A percentile compares a stretch with the other conserved stretches of the same genome.
These are phyloP conservation scores for Cephonodes hylas DNA, from an alignment of 2,888 invertebrate species.

Conservation along the genomic window DNA sequence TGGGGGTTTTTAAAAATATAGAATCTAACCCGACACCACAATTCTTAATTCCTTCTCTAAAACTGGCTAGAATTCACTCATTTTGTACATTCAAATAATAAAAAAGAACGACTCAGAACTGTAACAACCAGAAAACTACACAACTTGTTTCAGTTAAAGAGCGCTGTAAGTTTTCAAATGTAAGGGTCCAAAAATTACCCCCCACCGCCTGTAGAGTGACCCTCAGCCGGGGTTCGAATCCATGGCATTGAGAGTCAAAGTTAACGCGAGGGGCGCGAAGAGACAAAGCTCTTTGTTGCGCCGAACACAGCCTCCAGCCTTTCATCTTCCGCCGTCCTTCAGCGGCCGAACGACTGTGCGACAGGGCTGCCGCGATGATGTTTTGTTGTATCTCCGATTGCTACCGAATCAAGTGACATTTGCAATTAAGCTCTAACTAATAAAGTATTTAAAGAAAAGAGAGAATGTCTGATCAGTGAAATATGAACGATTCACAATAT, in stretches of 20 bases:
- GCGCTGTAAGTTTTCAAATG: background rate
- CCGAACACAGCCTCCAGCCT: conserved; percentile 60
- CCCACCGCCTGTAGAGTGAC: conserved; percentile 9
- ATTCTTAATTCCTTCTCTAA: too few species aligned
- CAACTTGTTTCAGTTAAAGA: too few species aligned
- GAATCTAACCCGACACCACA: too few species aligned
- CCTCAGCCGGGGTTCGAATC: conserved; percentile 29
- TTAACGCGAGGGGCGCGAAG: conserved; percentile 50
- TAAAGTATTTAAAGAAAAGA: background rate
- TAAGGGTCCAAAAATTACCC: conserved; percentile 2
- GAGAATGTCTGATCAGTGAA: background rate
- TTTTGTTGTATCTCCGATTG: background rate
- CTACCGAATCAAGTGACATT: background rate
- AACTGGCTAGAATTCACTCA: too few species aligned
- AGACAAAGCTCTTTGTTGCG: conserved; percentile 70
- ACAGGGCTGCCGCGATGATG: conserved; percentile 40
- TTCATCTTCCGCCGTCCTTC: conserved; percentile 64
- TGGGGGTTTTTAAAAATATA: too few species aligned
- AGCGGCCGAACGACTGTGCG: conserved; percentile 32
- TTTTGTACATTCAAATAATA: too few species aligned
- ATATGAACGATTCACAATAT: too few species aligned
- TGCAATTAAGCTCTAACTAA: background rate
- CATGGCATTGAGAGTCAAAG: conserved; percentile 31
- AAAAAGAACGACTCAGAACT: too few species aligned
- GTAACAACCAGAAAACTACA: too few species aligned